Evolutionary conservation across 2,888 invertebrate genomes (phyloP), one percentile per base, ranked within the genome.

Genomic region (Lepeophtheirus nordmannii): DNA sequence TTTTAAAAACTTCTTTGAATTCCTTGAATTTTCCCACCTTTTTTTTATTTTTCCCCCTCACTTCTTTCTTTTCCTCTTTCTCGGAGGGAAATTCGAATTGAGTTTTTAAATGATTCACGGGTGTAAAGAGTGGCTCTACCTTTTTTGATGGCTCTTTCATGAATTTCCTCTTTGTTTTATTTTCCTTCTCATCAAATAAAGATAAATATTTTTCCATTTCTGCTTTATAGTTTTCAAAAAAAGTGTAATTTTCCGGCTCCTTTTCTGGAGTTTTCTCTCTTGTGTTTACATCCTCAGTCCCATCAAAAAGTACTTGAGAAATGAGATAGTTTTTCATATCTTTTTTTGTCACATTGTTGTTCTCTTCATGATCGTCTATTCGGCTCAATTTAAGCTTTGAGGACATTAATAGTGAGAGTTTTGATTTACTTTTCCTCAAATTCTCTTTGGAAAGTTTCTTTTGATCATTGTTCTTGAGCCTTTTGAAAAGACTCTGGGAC

Each of bases 291-390:
- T 60, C 39, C 20, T 59, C 66, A 7, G 10, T 10, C 22, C 60
- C 59, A 66, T 66, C 66, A 66, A 60, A 66, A 11, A 66, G 22
- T 40, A 66, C 66, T n/a, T 66, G 66, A 22, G 66, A 66, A 20
- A 66, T 59, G 30, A 66, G 66, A 22, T 66, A 66, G 23, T 66
- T 66, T 58, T 66, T 39, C 66, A 66, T 66, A n/a, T 37, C 59
- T 17, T 40, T 38, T 61, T 66, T 66, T 9, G 20, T 59, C 11
- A 38, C 1, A 10, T 63, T n/a, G n/a, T 17, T 2, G 1, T 56
- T 53, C 17, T 22, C 23, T 38, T 60, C 22, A 10, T 60, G 17
- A 20, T 11, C 41, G 17, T 12, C 12, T 10, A 12, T 22, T 41
- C 14, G 10, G 2, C n/a, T 39, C 38, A 56, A 10, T 57, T 12